A percentile compares a stretch with the other conserved stretches of the same genome.
Evolutionary conservation across 1,140 invertebrate species (phyloP).

Genomic region (Sogatella furcifera): DNA sequence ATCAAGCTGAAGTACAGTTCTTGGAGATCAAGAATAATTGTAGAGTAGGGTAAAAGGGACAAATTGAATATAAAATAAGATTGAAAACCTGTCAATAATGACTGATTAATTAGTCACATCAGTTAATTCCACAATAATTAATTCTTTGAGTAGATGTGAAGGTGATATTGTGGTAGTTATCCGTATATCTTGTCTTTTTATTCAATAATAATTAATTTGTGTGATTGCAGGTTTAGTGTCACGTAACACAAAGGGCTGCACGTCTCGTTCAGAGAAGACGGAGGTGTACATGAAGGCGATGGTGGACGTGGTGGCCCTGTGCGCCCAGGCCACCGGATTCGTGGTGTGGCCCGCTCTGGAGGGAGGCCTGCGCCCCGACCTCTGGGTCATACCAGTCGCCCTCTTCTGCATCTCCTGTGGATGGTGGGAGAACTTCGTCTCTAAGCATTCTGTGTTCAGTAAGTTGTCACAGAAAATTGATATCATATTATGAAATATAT

Average conservation of each 20-base stretch:
- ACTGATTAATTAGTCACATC: too few species aligned
- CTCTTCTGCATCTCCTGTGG: slow-evolving; percentile 77
- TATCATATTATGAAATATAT: too few species aligned
- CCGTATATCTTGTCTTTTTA: too few species aligned
- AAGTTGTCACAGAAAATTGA: slow-evolving; percentile 20
- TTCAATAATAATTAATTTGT: too few species aligned
- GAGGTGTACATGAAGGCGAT: slow-evolving; percentile 58
- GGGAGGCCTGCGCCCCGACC: slow-evolving; percentile 43
- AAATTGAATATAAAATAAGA: too few species aligned
- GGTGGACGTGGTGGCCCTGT: slow-evolving; percentile 69
- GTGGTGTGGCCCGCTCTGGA: slow-evolving; percentile 75
- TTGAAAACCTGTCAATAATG: too few species aligned
- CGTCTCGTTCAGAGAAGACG: slow-evolving; percentile 39
- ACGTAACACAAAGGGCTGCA: slow-evolving; percentile 52
- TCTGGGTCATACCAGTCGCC: slow-evolving; percentile 75
- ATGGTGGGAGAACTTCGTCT: slow-evolving; percentile 97
- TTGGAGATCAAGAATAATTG: too few species aligned
- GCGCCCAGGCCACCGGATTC: slow-evolving; percentile 78
- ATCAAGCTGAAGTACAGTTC: too few species aligned
- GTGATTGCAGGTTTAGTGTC: slow-evolving; percentile 56
- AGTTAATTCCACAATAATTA: too few species aligned
- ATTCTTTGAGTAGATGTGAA: too few species aligned
- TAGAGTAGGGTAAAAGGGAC: too few species aligned
- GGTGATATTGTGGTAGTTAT: too few species aligned
- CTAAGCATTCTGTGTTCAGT: slow-evolving; percentile 65